Base-by-base conservation (phyloP, 2,113 vertebrate species). In the Tragulus kanchil region DNA sequence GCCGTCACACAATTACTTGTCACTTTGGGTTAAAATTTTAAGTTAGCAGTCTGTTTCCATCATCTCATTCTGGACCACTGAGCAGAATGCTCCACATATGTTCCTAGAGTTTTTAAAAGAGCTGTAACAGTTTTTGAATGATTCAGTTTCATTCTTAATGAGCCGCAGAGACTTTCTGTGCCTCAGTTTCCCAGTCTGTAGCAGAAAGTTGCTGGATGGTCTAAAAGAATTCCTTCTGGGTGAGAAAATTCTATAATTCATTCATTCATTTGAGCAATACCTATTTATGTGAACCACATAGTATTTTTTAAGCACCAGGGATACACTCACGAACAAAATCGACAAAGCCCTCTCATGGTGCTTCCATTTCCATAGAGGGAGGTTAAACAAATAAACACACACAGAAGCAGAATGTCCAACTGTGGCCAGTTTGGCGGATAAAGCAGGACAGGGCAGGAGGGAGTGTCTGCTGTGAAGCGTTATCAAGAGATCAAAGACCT, bases 101-200 rank as follows among this genome's bases (percentile, higher is more conserved):
- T 15, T 64, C 75, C 59, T 42, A 85, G 77, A 91, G 56, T 52
- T 90, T 62, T 56, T 45, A 10, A 77, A 84, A 58, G 82, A 83
- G n/a, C 11, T 73, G 1, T 73, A 77, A 64, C 28, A 17, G 28
- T 62, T 83, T 59, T 58, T 75, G 86, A 96, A 92, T 58, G 31
- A 89, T 62, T 90, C 45, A 2, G 3, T 91, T 94, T 85, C 56
- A 79, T 56, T 85, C 31, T 17, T 3, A 92, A 73, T 42, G 85
- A 94, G 52, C 26, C 59, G 67, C 5, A 48, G 12, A 52, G 78
- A 13, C 54, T 81, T 92, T 77, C 64, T 59, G 26, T 17, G 17
- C 10, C 69, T 90, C 83, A 61, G 48, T 93, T 95, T 87, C 52
- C 31, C 28, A 96, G 77, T 59, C 8, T 81, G 36, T 91, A 88